Evolutionary conservation across 37 sponge, comb jelly and placozoan species (phyloP), one percentile per base, ranked within the genome.

Genomic region (Spongilla lacustris): DNA sequence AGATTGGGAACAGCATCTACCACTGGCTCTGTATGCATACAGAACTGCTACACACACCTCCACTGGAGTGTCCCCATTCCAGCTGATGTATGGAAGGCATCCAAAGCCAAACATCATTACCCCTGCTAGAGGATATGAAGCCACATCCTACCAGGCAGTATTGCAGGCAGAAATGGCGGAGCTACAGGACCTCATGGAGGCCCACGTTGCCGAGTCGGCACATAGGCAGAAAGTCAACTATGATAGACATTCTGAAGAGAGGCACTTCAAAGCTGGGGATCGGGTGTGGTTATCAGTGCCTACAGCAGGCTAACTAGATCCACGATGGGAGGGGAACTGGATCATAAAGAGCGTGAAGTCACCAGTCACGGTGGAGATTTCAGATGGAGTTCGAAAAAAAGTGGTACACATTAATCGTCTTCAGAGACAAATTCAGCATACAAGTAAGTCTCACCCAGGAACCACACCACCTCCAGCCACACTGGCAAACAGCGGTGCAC

Each of bases 321-420:
- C 71, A 21, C 77, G 74, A 37, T 92, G 93, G 89, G 93, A 92
- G 35, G 89, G 89, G 46, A 80, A 75, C 33, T 91, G 91, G 87
- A 30, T 50, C 23, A 79, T 84, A 68, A 69, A 48, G 9, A 32
- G 58, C 19, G 28, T 83, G 24, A 74, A 88, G 32, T 70, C 81
- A 19, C 87, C 81, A 83, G 36, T 71, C 11, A 67, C 70, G 36
- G 36, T 71, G 26, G 46, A 22, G 27, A 87, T 87, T 49, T 66
- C 78, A 26, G 81, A 87, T 78, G 79, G 81, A 36, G 32, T 31
- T 31, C 35, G 87, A 26, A 80, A 26, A 28, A 82, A 71, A 71
- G 71, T 69, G 23, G 87, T 80, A 12, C 87, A 81, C 67, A 46
- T 87, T 17, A 87, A 80, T 32, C 67, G 81, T 37, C 75, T 87